A percentile compares a stretch with the other conserved stretches of the same genome.
Evolutionary conservation across 2,113 vertebrate species (phyloP).

Genomic region (Pycnonotus jocosus): DNA sequence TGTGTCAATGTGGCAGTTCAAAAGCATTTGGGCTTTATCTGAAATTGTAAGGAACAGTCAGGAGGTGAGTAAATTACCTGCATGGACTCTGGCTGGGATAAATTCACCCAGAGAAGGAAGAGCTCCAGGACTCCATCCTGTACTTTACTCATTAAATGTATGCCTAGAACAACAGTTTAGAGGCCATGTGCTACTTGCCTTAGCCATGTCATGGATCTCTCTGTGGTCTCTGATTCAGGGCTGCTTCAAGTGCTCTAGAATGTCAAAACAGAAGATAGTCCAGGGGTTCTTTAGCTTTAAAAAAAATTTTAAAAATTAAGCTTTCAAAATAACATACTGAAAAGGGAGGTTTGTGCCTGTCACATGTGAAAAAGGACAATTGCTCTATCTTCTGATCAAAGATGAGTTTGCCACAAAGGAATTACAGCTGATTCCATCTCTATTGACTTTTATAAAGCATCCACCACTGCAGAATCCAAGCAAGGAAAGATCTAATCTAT

Average conservation of each 20-base stretch:
- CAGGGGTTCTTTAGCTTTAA: background rate
- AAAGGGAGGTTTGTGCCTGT: background rate
- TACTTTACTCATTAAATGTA: background rate
- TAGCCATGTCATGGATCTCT: background rate
- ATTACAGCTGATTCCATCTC: background rate
- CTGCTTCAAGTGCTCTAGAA: background rate
- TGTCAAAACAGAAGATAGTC: background rate
- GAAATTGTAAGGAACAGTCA: background rate
- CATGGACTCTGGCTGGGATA: background rate
- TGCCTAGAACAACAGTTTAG: background rate
- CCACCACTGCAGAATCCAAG: background rate
- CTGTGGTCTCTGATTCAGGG: background rate
- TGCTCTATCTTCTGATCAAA: background rate
- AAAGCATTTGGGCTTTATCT: background rate
- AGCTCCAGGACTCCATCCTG: background rate
- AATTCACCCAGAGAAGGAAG: background rate
- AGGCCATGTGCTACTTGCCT: background rate
- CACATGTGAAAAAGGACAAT: background rate
- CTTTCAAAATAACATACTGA: background rate
- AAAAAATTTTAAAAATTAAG: background rate
- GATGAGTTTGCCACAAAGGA: background rate
- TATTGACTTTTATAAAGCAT: background rate
- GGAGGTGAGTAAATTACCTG: background rate
- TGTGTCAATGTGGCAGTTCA: background rate
- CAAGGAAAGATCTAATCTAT: background rate